phyloP scores from a whole-genome alignment of 2,797 vertebrate species.

The Eulemur mongoz region DNA sequence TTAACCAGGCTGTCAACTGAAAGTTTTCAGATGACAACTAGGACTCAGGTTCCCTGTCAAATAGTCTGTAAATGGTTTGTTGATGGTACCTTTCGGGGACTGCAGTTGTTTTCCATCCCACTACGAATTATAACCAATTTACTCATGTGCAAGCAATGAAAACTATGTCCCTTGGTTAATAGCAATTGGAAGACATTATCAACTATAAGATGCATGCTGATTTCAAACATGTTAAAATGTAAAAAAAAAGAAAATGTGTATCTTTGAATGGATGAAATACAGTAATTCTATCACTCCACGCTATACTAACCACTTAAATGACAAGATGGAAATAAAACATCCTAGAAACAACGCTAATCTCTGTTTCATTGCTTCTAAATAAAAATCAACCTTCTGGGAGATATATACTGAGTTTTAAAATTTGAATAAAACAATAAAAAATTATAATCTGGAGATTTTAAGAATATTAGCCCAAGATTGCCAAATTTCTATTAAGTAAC shows the following conservation, averaged over 20 bases:
- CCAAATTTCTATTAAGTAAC: not conserved
- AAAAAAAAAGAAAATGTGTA: too few relatives aligned
- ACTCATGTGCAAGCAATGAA: not conserved
- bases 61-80: not conserved
- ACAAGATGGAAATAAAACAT: not conserved
- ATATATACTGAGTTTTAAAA: not conserved
- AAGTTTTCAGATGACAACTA: not conserved
- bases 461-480: not conserved
- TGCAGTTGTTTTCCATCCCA: not conserved
- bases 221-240: not conserved
- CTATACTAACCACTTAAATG: not conserved
- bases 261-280: not conserved
- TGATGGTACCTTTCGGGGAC: not conserved
- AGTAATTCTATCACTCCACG: not conserved
- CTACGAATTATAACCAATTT: not conserved
- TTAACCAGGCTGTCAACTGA: not conserved
- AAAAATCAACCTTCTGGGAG: not conserved
- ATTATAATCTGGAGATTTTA: not conserved
- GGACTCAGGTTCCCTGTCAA: not conserved
- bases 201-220: not conserved
- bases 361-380: not conserved
- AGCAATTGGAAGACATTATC: not conserved
- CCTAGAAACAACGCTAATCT: not conserved
- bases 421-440: not conserved
- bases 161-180: not conserved